phyloP scores from a whole-genome alignment of 2,113 vertebrate genomes.

The Campylorhamphus procurvoides region DNA sequence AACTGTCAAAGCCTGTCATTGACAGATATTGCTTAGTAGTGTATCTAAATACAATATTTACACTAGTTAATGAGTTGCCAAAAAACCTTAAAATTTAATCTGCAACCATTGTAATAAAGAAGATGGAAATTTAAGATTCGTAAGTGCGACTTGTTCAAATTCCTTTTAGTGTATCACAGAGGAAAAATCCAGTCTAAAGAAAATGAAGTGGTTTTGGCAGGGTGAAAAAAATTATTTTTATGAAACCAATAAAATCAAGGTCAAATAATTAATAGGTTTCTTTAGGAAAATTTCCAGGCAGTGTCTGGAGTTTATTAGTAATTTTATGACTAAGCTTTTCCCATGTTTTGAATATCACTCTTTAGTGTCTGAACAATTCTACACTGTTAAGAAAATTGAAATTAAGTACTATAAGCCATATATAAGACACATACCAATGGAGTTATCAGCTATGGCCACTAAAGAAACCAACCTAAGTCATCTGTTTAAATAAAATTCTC shows the following conservation, averaged over 20 bases:
- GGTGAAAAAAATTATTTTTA: background rate
- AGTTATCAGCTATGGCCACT: background rate
- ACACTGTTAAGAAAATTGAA: background rate
- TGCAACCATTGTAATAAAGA: background rate
- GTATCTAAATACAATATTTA: background rate
- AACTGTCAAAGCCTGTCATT: background rate
- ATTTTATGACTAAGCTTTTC: background rate
- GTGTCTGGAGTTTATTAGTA: background rate
- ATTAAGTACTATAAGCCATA: background rate
- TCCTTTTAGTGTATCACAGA: background rate
- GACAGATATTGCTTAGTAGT: background rate
- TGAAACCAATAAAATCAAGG: background rate
- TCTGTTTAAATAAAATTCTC: background rate
- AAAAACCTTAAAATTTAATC: background rate
- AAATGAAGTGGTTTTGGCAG: background rate
- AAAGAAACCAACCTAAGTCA: rapidly evolving
- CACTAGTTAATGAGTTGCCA: background rate
- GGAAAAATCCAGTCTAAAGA: background rate
- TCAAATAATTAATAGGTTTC: background rate
- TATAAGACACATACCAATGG: background rate
- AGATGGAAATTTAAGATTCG: background rate
- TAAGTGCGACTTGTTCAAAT: background rate
- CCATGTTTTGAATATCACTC: background rate
- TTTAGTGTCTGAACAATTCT: background rate
- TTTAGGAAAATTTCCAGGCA: background rate